Percentiles rank a stretch among this genome's conserved stretches.
Conservation (phyloP, 2,888 invertebrate species). For the Heliconius cydno region DNA sequence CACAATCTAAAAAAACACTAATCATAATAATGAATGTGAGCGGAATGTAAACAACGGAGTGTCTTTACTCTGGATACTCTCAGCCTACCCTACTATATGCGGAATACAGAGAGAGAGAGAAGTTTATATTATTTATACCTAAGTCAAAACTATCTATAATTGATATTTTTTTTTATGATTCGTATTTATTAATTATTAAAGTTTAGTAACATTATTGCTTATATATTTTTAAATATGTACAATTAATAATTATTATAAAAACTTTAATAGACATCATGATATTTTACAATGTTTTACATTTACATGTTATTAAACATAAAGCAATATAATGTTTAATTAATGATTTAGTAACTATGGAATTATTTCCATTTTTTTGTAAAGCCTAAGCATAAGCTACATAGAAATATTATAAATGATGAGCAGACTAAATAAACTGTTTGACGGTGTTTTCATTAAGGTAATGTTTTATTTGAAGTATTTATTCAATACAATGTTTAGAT, state of each 20-base stretch:
- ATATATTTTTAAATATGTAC: neutral
- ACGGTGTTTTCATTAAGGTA: constrained; percentile 7
- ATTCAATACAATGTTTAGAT: constrained; percentile 22
- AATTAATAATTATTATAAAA: neutral
- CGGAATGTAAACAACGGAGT: neutral
- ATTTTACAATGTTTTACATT: neutral
- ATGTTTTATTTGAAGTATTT: constrained; percentile 15
- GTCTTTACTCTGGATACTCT: neutral
- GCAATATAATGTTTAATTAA: neutral
- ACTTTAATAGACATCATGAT: neutral
- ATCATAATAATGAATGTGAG: neutral
- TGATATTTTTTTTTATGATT: no score
- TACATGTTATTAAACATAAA: neutral
- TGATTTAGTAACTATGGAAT: neutral
- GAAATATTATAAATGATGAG: constrained; percentile 3
- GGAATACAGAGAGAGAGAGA: neutral
- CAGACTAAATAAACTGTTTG: neutral
- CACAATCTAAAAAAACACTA: neutral
- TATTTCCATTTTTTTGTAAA: neutral
- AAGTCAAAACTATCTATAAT: no score
- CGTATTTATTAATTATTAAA: no score
- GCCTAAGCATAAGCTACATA: neutral
- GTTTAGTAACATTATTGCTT: neutral
- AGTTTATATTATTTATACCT: no score
- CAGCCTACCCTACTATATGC: neutral